Percentiles rank a stretch among this genome's conserved stretches.
Evolutionary conservation across 2,797 vertebrate species (phyloP).

Genomic region (Distichodus sexfasciatus): DNA sequence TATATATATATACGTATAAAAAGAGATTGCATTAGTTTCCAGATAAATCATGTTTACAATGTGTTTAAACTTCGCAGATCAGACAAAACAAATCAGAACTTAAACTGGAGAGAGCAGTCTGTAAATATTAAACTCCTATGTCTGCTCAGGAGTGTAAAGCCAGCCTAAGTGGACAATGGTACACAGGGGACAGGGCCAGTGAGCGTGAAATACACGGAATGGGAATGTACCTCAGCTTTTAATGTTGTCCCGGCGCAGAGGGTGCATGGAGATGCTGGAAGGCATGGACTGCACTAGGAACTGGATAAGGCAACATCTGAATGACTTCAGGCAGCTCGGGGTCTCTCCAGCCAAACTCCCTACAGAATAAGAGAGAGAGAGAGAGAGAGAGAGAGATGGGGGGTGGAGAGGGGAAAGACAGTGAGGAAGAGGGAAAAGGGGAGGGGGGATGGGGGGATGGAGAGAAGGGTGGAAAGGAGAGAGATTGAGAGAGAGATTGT

Average conservation of each 20-base stretch:
- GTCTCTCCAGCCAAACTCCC: conserved; percentile 99
- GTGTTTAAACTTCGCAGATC: no score
- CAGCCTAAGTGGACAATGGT: no score
- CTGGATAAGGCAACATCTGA: conserved; percentile 98
- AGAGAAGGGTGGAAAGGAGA: not conserved
- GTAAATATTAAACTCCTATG: no score
- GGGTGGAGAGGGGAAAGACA: conserved; percentile 13
- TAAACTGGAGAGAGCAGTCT: no score
- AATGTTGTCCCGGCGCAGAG: conserved; percentile 99
- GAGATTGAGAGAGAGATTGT: no score
- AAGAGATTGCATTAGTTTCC: no score
- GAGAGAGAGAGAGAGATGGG: not conserved
- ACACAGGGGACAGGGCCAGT: not conserved
- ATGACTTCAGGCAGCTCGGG: conserved; percentile 98
- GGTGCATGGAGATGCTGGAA: conserved; percentile 96
- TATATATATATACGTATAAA: no score
- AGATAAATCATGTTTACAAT: no score
- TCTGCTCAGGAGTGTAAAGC: no score
- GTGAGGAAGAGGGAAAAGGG: not conserved
- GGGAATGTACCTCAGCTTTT: conserved; percentile 85
- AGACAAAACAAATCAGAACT: no score
- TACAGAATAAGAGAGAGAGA: conserved; percentile 52
- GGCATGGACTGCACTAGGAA: conserved; percentile 97
- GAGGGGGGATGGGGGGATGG: not conserved
- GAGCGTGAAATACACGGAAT: not conserved